Evolutionary conservation across 2,797 vertebrate species (phyloP), one percentile per base, ranked within the genome.

Genomic region (Sphaeramia orbicularis): DNA sequence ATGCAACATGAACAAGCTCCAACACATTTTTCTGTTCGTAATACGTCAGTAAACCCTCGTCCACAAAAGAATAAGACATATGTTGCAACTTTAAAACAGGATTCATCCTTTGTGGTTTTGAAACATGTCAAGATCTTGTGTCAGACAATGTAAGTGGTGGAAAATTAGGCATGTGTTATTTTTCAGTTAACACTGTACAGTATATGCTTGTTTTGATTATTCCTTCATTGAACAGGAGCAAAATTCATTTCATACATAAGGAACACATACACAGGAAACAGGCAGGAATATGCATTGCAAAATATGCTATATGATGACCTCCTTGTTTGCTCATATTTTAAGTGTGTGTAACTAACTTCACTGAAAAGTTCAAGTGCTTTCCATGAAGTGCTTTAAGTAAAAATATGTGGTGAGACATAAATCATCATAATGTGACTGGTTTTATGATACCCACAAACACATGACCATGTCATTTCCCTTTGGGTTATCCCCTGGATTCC

Each of bases 1-100:
- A 67, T 1, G 32, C 45, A 72, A 63, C 1, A 6, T 16, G n/a
- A 51, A 44, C 87, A 79, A 35, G 86, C 37, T 72, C 27, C 24
- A 41, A 78, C 86, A 81, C 9, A 71, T 72, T 47, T 14, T 3
- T 1, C 12, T 0, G 11, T 3, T 15, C 30, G 10, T 0, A 32
- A 2, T 6, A 57, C 61, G 67, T 79, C 78, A 65, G 7, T 7
- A 0, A 13, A 12, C 0, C 1, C 7, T 2, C 1, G 60, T 2
- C 66, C 43, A 54, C 37, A 42, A 24, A 48, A 12, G 1, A 27
- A 32, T 32, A 11, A 62, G 51, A 71, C 49, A 57, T 75, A 12
- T 78, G 70, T 11, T 1, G 73, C 13, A 68, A 84, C n/a, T 2
- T 64, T 1, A 40, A 1, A 48, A 14, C 18, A 7, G 10, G 27